phyloP scores from a whole-genome alignment of 2,797 vertebrate genomes.

The Sebastes umbrosus region DNA sequence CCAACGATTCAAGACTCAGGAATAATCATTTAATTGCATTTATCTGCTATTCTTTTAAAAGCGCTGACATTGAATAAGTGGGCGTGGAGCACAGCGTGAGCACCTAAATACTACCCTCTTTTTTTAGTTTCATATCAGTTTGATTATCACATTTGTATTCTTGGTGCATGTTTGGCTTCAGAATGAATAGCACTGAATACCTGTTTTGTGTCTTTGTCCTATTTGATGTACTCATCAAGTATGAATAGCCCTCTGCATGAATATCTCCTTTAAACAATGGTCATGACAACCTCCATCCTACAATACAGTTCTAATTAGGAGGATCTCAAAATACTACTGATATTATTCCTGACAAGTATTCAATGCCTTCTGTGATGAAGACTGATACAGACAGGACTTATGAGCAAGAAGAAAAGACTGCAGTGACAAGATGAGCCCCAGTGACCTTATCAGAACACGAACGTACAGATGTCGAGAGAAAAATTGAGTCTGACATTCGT shows the following conservation, averaged over 20 bases:
- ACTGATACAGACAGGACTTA: slow-evolving; percentile 71
- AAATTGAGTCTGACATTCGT: slow-evolving; percentile 64
- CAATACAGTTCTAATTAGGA: slow-evolving; percentile 59
- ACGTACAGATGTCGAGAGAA: slow-evolving; percentile 49
- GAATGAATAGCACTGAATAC: slow-evolving; percentile 41
- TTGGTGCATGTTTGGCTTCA: slow-evolving; percentile 12
- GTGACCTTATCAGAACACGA: slow-evolving; percentile 75
- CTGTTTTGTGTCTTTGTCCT: slow-evolving; percentile 40
- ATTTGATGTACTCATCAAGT: slow-evolving; percentile 44
- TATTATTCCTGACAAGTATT: slow-evolving; percentile 74
- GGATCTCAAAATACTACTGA: slow-evolving; percentile 51
- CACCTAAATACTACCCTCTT: background rate
- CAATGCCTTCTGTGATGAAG: slow-evolving; percentile 63
- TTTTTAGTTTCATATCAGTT: slow-evolving; percentile 1
- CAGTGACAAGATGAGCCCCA: slow-evolving; percentile 59
- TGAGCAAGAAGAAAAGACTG: slow-evolving; percentile 67
- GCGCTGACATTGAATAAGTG: background rate
- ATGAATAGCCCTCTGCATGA: slow-evolving; percentile 47
- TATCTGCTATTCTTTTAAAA: slow-evolving; percentile 83
- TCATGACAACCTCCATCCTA: slow-evolving; percentile 33
- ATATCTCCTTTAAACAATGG: slow-evolving; percentile 50
- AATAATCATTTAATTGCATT: slow-evolving; percentile 83
- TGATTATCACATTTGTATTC: slow-evolving; percentile 11
- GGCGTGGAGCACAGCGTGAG: background rate
- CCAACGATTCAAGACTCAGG: slow-evolving; percentile 36